These are phyloP conservation scores for Grallaria varia DNA, from an alignment of 2,113 vertebrate species.

Conservation along the genomic window DNA sequence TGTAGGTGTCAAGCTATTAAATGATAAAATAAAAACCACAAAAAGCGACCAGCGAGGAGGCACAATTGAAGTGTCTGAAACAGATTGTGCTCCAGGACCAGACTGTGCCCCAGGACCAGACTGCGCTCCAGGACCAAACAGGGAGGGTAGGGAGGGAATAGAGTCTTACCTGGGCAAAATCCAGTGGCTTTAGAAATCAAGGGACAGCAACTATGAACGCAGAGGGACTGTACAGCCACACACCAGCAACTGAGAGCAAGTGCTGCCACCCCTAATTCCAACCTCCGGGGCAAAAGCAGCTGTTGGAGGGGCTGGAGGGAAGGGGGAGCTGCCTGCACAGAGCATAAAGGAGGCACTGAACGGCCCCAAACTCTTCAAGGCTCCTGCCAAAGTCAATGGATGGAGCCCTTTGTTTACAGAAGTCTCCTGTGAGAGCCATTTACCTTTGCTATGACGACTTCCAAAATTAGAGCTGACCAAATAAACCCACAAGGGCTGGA, in stretches of 20 bases:
- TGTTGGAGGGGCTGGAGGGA: not conserved
- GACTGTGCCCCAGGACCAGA: not conserved
- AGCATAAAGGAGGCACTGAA: slow-evolving; percentile 39
- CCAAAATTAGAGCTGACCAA: slow-evolving; percentile 60
- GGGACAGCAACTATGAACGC: not conserved
- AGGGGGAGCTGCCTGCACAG: not conserved
- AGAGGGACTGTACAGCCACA: not conserved
- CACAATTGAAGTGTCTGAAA: not conserved
- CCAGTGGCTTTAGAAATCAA: not conserved
- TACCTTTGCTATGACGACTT: slow-evolving; percentile 53
- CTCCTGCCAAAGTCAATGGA: slow-evolving; percentile 56
- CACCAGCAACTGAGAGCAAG: not conserved
- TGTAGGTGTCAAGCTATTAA: not conserved
- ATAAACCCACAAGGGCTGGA: slow-evolving; percentile 38
- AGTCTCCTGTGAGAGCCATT: slow-evolving; percentile 47
- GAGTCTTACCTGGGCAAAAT: not conserved
- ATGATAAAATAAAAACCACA: not conserved
- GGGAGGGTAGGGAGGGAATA: not conserved
- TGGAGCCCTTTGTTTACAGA: slow-evolving; percentile 53
- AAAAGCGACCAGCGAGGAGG: not conserved
- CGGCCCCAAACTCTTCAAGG: not conserved
- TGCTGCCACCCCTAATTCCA: not conserved
- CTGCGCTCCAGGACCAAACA: too few species aligned
- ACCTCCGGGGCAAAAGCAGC: not conserved
- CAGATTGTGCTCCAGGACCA: not conserved